phyloP scores from a whole-genome alignment of 2,113 vertebrate genomes.

The Corydoras maculifer region DNA sequence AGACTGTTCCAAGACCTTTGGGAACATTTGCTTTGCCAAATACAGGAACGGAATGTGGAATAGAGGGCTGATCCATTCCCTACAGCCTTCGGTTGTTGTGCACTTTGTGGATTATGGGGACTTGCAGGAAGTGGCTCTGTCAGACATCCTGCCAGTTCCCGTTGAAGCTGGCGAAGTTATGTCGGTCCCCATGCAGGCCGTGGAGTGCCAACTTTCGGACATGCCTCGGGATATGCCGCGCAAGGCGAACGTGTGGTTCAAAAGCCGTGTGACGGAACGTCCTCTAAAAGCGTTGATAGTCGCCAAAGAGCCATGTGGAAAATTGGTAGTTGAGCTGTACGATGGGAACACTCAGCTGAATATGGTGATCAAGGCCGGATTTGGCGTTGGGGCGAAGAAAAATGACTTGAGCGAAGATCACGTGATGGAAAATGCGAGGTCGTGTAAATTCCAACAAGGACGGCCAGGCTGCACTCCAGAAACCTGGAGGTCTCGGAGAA shows the following conservation, averaged over 20 bases:
- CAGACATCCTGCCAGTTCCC: conserved; percentile 74
- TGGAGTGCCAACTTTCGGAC: conserved; percentile 79
- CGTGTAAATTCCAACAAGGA: conserved; percentile 15
- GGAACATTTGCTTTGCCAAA: conserved; percentile 79
- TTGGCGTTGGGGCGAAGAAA: conserved; percentile 48
- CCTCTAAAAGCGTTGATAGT: conserved; percentile 73
- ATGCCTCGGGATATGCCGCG: conserved; percentile 57
- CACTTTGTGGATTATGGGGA: conserved; percentile 95
- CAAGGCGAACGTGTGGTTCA: conserved; percentile 75
- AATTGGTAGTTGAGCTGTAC: conserved; percentile 79
- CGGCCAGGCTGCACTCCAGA: neutral
- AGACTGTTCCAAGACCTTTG: conserved; percentile 51
- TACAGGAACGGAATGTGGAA: conserved; percentile 84
- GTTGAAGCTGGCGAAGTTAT: conserved; percentile 73
- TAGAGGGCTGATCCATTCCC: conserved; percentile 69
- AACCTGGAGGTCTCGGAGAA: conserved; percentile 5
- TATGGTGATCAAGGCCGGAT: conserved; percentile 67
- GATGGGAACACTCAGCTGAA: conserved; percentile 73
- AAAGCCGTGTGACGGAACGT: conserved; percentile 60
- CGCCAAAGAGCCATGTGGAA: conserved; percentile 77
- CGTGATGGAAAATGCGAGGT: no score
- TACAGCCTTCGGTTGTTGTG: conserved; percentile 59
- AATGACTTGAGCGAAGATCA: conserved; percentile 16
- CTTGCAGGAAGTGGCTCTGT: conserved; percentile 60
- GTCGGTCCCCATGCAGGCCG: conserved; percentile 81